A percentile compares a stretch with the other conserved stretches of the same genome.
phyloP scores from a whole-genome alignment of 1,140 invertebrate species.

The Sarcophaga bullata region DNA sequence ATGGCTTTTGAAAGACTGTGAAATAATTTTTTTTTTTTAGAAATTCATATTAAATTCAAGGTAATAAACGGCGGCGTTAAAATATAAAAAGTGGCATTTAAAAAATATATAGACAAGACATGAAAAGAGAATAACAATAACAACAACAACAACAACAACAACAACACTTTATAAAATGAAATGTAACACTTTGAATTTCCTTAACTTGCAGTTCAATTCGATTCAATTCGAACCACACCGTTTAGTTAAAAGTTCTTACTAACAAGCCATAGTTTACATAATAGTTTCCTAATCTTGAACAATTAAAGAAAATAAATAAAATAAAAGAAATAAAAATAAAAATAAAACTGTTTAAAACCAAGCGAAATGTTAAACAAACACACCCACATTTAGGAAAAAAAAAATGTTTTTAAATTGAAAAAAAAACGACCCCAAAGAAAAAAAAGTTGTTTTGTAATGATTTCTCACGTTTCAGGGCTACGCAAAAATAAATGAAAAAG shows the following conservation, averaged over 20 bases:
- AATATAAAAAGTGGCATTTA: background rate
- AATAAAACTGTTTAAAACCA: background rate
- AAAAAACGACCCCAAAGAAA: background rate
- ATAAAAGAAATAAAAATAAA: too few species aligned
- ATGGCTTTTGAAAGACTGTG: too few species aligned
- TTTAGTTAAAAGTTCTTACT: too few species aligned
- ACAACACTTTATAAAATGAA: background rate
- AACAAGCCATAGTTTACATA: conserved; percentile 34
- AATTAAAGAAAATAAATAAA: conserved; percentile 6
- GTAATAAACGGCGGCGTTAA: background rate
- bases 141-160: too few species aligned
- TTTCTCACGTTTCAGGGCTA: conserved; percentile 39
- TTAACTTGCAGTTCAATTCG: background rate
- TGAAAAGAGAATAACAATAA: too few species aligned
- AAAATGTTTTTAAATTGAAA: background rate
- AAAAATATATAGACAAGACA: too few species aligned
- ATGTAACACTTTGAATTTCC: background rate
- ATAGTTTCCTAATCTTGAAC: conserved; percentile 36
- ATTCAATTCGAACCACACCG: too few species aligned
- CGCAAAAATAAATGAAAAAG: background rate
- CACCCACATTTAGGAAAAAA: conserved; percentile 18
- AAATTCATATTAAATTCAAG: conserved; percentile 35
- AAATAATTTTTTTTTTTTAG: too few species aligned
- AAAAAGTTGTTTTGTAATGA: background rate
- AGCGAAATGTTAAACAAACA: background rate